These are phyloP conservation scores for Periophthalmodon schlosseri DNA, from an alignment of 2,113 vertebrate genomes.

Conservation along the genomic window DNA sequence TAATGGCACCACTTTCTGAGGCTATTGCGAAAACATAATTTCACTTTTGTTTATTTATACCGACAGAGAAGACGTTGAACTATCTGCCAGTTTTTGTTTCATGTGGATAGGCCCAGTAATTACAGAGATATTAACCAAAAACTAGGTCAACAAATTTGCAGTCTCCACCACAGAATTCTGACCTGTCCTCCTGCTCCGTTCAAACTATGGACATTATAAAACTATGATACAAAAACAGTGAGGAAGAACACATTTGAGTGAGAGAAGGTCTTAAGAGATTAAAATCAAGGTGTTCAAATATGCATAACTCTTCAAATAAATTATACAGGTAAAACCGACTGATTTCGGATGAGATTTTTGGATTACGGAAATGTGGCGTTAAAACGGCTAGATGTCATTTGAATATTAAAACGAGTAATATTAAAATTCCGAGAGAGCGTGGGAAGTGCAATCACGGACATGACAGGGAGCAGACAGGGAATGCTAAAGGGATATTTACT, in stretches of 20 bases:
- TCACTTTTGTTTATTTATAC: too few species aligned
- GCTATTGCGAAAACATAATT: too few species aligned
- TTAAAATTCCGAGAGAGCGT: neutral
- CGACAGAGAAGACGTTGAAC: too few species aligned
- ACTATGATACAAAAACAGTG: too few species aligned
- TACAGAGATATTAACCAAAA: too few species aligned
- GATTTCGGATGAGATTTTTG: neutral
- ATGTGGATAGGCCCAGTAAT: too few species aligned
- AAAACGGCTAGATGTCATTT: neutral
- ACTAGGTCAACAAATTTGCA: too few species aligned
- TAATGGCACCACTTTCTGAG: too few species aligned
- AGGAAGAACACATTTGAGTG: neutral
- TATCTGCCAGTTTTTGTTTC: too few species aligned
- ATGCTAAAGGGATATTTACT: neutral
- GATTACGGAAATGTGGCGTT: neutral
- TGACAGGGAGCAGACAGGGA: neutral
- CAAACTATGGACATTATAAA: too few species aligned
- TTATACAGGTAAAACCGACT: neutral
- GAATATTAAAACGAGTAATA: neutral
- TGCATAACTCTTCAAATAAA: neutral
- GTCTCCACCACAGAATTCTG: too few species aligned
- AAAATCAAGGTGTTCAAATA: neutral
- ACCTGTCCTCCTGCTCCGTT: too few species aligned
- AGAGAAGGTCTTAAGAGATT: neutral
- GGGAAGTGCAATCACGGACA: neutral